A percentile compares a stretch with the other conserved stretches of the same genome.
These are phyloP conservation scores for Girardia tigrina DNA, from an alignment of 2,888 invertebrate genomes.

Conservation along the genomic window DNA sequence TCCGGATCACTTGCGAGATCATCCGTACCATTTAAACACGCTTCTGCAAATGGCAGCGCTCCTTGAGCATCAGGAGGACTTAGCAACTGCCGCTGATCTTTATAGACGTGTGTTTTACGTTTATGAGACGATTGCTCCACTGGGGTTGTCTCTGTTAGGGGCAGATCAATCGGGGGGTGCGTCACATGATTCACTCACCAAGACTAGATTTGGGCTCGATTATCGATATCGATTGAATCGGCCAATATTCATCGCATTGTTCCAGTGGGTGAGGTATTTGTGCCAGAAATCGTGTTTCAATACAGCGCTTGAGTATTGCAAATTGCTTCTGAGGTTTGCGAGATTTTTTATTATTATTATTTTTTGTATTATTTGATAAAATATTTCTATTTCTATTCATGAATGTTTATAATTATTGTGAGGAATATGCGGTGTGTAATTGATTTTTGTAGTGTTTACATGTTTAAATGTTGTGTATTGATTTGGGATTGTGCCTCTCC, in stretches of 20 bases:
- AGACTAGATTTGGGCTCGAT: neutral
- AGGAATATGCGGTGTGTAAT: no score
- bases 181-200: neutral
- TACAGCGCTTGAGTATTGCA: neutral
- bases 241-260: neutral
- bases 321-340: neutral
- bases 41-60: neutral
- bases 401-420: no score
- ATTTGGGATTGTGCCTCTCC: no score
- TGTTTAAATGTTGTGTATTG: no score
- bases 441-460: no score
- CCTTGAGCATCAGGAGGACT: neutral
- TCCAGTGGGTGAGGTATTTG: neutral
- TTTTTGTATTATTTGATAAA: no score
- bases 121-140: neutral
- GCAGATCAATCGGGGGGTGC: neutral
- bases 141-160: no score
- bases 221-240: neutral
- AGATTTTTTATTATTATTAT: no score
- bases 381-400: no score
- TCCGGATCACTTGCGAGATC: neutral
- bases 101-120: slow-evolving; percentile 1
- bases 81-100: neutral
- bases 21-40: neutral
- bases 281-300: slow-evolving; percentile 11